These are phyloP conservation scores for Mesorhabditis sp. DNA, from an alignment of 2,888 invertebrate genomes.

Conservation along the genomic window DNA sequence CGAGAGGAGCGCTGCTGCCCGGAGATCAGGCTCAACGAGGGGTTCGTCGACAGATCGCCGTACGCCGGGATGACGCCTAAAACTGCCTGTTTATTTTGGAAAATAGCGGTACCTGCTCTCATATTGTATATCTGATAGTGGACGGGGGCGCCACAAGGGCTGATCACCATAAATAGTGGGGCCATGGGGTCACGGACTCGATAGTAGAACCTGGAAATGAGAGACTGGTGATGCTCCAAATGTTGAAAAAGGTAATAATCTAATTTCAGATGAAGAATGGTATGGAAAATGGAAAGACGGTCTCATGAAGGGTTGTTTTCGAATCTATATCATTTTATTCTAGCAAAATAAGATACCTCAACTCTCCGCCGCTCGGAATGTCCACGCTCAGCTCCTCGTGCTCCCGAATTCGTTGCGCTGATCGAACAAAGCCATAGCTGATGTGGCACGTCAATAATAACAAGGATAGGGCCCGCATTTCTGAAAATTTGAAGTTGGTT, in stretches of 20 bases:
- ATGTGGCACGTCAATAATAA: no score
- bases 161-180: conserved; percentile 33
- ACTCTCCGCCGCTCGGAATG: neutral
- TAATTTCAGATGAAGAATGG: no score
- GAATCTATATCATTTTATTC: neutral
- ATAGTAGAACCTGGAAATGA: conserved; percentile 17
- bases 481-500: no score
- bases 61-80: neutral
- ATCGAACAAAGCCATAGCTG: neutral
- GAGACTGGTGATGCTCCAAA: no score
- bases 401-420: conserved; percentile 2
- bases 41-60: neutral
- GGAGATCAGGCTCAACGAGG: neutral
- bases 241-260: no score
- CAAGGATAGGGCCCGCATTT: no score
- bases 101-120: conserved; percentile 14
- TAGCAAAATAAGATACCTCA: neutral
- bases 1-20: neutral
- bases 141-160: conserved; percentile 42
- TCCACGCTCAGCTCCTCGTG: neutral
- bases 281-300: no score
- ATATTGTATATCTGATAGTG: conserved; percentile 42
- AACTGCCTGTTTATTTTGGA: neutral
- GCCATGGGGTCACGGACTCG: conserved; percentile 14
- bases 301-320: no score